Conservation (phyloP, 2,113 vertebrate genomes). For the Stercorarius parasiticus region DNA sequence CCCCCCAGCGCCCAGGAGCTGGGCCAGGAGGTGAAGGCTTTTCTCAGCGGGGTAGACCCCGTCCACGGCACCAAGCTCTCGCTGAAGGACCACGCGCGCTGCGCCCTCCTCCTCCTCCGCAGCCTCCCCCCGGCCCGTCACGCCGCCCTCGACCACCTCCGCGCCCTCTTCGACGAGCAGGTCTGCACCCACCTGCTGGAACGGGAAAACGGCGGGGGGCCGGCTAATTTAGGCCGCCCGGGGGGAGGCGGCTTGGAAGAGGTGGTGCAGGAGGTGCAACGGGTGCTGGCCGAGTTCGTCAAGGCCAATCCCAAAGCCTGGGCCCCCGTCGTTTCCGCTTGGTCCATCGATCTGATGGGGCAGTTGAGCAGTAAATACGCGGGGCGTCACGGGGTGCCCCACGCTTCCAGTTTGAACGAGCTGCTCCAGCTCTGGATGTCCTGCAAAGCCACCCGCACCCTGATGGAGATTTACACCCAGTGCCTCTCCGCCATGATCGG, state of each 20-base stretch:
- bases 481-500: slow-evolving; percentile 90
- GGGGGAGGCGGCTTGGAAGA: slow-evolving; percentile 76
- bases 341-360: slow-evolving; percentile 94
- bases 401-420: slow-evolving; percentile 88
- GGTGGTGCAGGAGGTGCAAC: slow-evolving; percentile 86
- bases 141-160: slow-evolving; percentile 89
- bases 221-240: slow-evolving; percentile 63
- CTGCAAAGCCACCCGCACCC: slow-evolving; percentile 85
- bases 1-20: no score
- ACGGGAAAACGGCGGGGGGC: slow-evolving; percentile 53
- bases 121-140: slow-evolving; percentile 87
- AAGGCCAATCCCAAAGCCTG: slow-evolving; percentile 86
- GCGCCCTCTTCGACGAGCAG: slow-evolving; percentile 89
- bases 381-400: slow-evolving; percentile 82
- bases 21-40: slow-evolving; percentile 88
- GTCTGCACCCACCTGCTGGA: slow-evolving; percentile 83
- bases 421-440: slow-evolving; percentile 95
- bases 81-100: slow-evolving; percentile 86
- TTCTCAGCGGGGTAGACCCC: slow-evolving; percentile 86
- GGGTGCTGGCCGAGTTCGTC: slow-evolving; percentile 85
- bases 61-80: slow-evolving; percentile 86
- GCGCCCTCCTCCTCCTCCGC: slow-evolving; percentile 86
- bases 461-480: slow-evolving; percentile 94
- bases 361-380: slow-evolving; percentile 93
- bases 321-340: slow-evolving; percentile 88